Evolutionary conservation across 2,888 invertebrate genomes (phyloP).

Genomic region (Criorhina ranunculi): DNA sequence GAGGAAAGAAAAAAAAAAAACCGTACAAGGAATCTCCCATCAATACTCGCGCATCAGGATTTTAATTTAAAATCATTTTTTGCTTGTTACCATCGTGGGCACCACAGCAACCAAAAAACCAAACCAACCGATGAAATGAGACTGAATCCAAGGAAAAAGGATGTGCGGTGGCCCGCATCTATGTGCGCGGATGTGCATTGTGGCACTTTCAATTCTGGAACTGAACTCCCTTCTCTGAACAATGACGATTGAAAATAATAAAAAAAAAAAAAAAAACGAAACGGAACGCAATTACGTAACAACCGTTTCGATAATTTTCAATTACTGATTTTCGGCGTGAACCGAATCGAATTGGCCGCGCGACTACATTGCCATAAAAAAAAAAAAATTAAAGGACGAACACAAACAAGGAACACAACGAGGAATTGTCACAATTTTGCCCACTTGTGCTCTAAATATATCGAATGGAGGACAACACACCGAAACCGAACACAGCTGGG

Average conservation of each 20-base stretch:
- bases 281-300: constrained; percentile 84
- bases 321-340: constrained; percentile 79
- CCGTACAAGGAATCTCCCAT: constrained; percentile 68
- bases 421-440: constrained; percentile 65
- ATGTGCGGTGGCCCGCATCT: constrained; percentile 77
- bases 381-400: constrained; percentile 33
- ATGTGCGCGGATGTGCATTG: constrained; percentile 75
- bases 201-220: not conserved
- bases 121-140: constrained; percentile 71
- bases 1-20: constrained; percentile 32
- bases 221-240: constrained; percentile 7
- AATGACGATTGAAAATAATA: constrained; percentile 55
- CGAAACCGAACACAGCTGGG: constrained; percentile 43
- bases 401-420: constrained; percentile 54
- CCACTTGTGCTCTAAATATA: constrained; percentile 50
- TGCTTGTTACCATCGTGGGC: constrained; percentile 75
- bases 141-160: constrained; percentile 70
- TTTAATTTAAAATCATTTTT: constrained; percentile 77
- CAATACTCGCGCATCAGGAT: constrained; percentile 76
- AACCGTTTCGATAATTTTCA: constrained; percentile 84
- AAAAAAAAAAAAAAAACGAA: constrained; percentile 57
- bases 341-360: constrained; percentile 71
- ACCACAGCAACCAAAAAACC: constrained; percentile 76
- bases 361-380: constrained; percentile 62
- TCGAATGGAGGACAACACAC: constrained; percentile 13